Conservation (phyloP, 2,113 vertebrate genomes). For the Alouatta palliata region DNA sequence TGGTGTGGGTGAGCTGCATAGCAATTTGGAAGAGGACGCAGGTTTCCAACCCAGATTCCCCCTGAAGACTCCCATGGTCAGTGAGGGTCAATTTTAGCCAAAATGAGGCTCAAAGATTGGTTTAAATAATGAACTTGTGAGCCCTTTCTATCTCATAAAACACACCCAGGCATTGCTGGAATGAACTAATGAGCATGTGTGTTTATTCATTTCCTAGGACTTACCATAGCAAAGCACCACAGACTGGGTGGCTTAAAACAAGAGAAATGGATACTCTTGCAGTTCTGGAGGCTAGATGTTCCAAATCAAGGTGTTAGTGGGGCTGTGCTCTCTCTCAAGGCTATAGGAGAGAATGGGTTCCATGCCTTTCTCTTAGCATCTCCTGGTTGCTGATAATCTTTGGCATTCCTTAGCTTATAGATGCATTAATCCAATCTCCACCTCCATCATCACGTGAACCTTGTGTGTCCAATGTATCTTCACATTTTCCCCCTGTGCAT, state of each 20-base stretch:
- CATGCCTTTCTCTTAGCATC: accelerated
- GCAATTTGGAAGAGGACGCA: not conserved
- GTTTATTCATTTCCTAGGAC: not conserved
- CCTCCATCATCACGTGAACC: not conserved
- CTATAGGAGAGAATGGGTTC: not conserved
- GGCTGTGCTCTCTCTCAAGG: not conserved
- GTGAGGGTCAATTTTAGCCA: not conserved
- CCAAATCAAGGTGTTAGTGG: not conserved
- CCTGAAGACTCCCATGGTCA: not conserved
- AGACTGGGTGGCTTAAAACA: not conserved
- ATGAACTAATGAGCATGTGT: not conserved
- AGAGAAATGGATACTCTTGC: not conserved
- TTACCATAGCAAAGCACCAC: not conserved
- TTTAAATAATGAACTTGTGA: no score
- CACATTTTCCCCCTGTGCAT: no score
- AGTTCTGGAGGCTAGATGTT: not conserved
- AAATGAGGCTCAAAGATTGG: not conserved
- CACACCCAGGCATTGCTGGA: no score
- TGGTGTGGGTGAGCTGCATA: not conserved
- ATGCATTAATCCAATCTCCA: not conserved
- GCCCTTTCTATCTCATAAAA: not conserved
- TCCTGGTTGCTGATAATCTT: not conserved
- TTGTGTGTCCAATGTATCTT: not conserved
- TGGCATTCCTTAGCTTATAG: not conserved
- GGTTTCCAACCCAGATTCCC: no score